Evolutionary conservation across 2,113 vertebrate species (phyloP).

Genomic region (Pterophyllum scalare): DNA sequence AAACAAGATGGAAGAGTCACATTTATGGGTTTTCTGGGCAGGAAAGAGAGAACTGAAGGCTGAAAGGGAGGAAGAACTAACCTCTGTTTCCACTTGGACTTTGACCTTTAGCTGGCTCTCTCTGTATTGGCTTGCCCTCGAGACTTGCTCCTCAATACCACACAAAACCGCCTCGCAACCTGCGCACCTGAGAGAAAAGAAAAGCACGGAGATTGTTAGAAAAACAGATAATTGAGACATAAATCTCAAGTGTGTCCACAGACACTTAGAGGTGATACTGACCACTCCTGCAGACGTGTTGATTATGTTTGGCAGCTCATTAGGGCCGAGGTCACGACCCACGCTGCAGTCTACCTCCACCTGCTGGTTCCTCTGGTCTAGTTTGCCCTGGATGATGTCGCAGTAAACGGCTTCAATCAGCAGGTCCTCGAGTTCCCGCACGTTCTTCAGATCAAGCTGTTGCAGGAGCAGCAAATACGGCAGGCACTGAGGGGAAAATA

Average conservation of each 20-base stretch:
- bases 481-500: conserved; percentile 80
- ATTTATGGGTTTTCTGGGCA: conserved; percentile 18
- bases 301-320: conserved; percentile 93
- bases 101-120: conserved; percentile 95
- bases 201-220: neutral
- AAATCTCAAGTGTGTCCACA: conserved; percentile 14
- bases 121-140: conserved; percentile 94
- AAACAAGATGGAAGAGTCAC: conserved; percentile 10
- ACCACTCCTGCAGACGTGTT: conserved; percentile 98
- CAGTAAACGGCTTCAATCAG: conserved; percentile 98
- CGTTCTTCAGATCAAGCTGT: conserved; percentile 96
- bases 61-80: conserved; percentile 68
- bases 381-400: conserved; percentile 98
- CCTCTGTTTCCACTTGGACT: conserved; percentile 97
- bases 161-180: conserved; percentile 94
- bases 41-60: neutral
- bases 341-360: conserved; percentile 98
- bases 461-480: conserved; percentile 97
- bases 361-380: conserved; percentile 98
- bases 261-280: conserved; percentile 57
- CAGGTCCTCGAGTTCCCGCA: conserved; percentile 96
- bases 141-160: conserved; percentile 95
- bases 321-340: conserved; percentile 93
- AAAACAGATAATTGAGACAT: conserved; percentile 28
- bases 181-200: conserved; percentile 85